A percentile compares a stretch with the other conserved stretches of the same genome.
These are phyloP conservation scores for Microctonus aethiopoides DNA, from an alignment of 2,888 invertebrate species.

Conservation along the genomic window DNA sequence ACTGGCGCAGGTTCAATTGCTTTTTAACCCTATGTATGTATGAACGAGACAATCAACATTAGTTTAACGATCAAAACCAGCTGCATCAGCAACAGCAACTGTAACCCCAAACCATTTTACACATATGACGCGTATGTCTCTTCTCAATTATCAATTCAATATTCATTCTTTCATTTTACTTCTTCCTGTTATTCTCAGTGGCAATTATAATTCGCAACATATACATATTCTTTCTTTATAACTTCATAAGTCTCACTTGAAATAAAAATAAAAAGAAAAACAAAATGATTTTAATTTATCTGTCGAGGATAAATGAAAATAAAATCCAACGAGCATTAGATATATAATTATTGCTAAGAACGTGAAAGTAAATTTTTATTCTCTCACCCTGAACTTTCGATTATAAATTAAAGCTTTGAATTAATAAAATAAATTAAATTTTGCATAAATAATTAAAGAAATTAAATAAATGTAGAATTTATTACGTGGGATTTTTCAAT, in stretches of 20 bases:
- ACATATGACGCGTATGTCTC: background rate
- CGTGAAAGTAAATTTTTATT: conserved; percentile 14
- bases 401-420: too few relatives aligned
- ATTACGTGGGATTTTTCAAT: background rate
- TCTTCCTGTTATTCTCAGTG: conserved; percentile 6
- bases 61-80: conserved; percentile 52
- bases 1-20: conserved; percentile 56
- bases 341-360: conserved; percentile 5
- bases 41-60: conserved; percentile 54
- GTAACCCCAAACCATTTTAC: background rate
- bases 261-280: too few relatives aligned
- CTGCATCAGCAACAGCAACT: conserved; percentile 52
- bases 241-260: too few relatives aligned
- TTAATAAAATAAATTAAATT: too few relatives aligned
- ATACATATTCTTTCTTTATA: too few relatives aligned
- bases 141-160: conserved; percentile 3
- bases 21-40: conserved; percentile 53
- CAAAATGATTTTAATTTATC: background rate
- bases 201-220: too few relatives aligned
- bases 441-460: background rate
- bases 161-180: background rate
- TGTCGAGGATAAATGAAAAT: conserved; percentile 22
- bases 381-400: background rate
- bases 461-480: background rate
- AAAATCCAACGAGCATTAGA: conserved; percentile 5